Evolutionary conservation across 2,797 vertebrate species (phyloP).

Genomic region (Vultur gryphus): DNA sequence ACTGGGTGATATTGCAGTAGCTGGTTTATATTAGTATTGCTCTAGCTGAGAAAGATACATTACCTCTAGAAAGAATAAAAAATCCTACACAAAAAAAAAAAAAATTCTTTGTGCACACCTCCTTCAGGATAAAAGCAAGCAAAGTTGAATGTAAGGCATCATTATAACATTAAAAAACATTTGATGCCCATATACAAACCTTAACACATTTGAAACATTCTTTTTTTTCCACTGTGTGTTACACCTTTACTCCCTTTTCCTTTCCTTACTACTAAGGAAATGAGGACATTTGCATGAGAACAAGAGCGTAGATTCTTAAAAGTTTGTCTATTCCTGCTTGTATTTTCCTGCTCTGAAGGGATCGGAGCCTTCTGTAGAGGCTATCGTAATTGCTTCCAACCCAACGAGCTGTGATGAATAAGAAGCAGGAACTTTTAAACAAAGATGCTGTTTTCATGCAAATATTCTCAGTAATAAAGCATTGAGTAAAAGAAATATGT

Average conservation of each 20-base stretch:
- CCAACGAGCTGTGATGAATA: slow-evolving; percentile 40
- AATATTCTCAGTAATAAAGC: slow-evolving; percentile 46
- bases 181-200: background rate
- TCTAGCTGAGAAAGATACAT: background rate
- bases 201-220: background rate
- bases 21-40: background rate
- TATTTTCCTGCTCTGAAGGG: slow-evolving; percentile 8
- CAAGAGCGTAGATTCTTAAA: slow-evolving; percentile 19
- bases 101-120: background rate
- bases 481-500: slow-evolving; percentile 22
- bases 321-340: slow-evolving; percentile 15
- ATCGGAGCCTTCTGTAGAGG: background rate
- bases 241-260: background rate
- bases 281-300: slow-evolving; percentile 15
- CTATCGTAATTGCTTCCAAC: slow-evolving; percentile 25
- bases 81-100: background rate
- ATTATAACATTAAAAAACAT: background rate
- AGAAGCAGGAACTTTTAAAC: slow-evolving; percentile 50
- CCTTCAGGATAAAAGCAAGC: background rate
- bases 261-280: background rate
- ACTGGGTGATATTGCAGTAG: background rate
- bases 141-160: background rate
- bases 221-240: background rate
- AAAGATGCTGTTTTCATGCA: slow-evolving; percentile 36
- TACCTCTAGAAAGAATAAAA: background rate